A percentile compares a stretch with the other conserved stretches of the same genome.
These are phyloP conservation scores for Aphaenogaster floridana DNA, from an alignment of 1,140 invertebrate species.

Conservation along the genomic window DNA sequence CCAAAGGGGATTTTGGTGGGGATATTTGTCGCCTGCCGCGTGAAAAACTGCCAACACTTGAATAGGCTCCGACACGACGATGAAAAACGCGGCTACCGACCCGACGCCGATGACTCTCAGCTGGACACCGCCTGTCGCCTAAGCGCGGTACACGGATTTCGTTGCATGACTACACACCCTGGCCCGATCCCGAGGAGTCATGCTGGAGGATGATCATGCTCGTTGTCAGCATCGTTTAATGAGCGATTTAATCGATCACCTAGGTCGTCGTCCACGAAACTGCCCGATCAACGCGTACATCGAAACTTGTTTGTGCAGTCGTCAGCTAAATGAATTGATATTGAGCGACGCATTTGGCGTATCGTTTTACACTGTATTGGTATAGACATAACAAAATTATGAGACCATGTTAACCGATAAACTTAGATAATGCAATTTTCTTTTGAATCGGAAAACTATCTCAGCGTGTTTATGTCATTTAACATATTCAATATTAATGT, in stretches of 20 bases:
- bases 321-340: slow-evolving; percentile 29
- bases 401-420: neutral
- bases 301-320: slow-evolving; percentile 7
- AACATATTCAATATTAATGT: neutral
- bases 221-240: slow-evolving; percentile 19
- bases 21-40: slow-evolving; percentile 79
- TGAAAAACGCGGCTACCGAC: slow-evolving; percentile 81
- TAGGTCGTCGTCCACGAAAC: slow-evolving; percentile 40
- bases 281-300: neutral
- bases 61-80: slow-evolving; percentile 77
- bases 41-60: slow-evolving; percentile 83
- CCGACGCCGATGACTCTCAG: slow-evolving; percentile 76
- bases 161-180: slow-evolving; percentile 23
- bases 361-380: neutral
- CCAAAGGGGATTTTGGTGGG: slow-evolving; percentile 81
- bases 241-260: slow-evolving; percentile 37
- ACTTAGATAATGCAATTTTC: neutral
- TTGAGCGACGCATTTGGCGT: slow-evolving; percentile 21
- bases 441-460: neutral
- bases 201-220: neutral
- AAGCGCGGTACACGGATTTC: slow-evolving; percentile 50
- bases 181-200: neutral
- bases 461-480: neutral
- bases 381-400: slow-evolving; percentile 11
- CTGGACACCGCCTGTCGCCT: slow-evolving; percentile 75